Base-by-base conservation (phyloP, 2,113 vertebrate genomes). In the Petrocephalus microphthalmus region DNA sequence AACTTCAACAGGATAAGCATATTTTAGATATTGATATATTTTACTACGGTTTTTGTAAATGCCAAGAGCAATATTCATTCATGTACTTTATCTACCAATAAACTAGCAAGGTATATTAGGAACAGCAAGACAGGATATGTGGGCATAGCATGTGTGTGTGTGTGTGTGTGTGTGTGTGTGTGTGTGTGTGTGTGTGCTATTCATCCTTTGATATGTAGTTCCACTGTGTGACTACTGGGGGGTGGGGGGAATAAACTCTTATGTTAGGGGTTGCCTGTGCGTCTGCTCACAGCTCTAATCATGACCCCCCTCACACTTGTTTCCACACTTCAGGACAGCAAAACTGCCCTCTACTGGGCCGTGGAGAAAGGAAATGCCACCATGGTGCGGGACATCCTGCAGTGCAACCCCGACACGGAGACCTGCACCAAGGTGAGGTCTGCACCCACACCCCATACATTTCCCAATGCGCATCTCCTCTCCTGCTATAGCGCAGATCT, bases 341-440 rank as follows among this genome's bases (percentile, higher is more conserved):
- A 99, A 90, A 99, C 98, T 5, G 98, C 98, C 57, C 93, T 99
- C 52, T 99, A 99, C 86, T 99, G 98, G 98, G 98, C 98, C 0
- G 98, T 99, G 90, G 98, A 99, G 92, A 99, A 99, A 89, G 98
- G 98, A 88, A 99, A 99, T 88, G 97, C 98, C 56, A 96, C 97
- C 22, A 98, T 99, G 97, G 98, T 99, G 89, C 95, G 98, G 83
- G 98, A 99, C 92, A 99, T 99, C 92, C 93, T 99, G 88, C 97
- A 99, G 87, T 99, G 98, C 92, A 99, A 97, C 90, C 98, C 98
- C 0, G 98, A 99, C 90, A 99, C 98, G 0, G 98, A 99, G 93
- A 97, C 95, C 82, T 97, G 96, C 94, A 99, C 98, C 17, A 99
- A 99, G 97, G 98, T 99, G 94, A 90, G 78, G 8, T 17, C 45